Base-by-base conservation (phyloP, 2,113 vertebrate genomes). In the Bufo gargarizans region DNA sequence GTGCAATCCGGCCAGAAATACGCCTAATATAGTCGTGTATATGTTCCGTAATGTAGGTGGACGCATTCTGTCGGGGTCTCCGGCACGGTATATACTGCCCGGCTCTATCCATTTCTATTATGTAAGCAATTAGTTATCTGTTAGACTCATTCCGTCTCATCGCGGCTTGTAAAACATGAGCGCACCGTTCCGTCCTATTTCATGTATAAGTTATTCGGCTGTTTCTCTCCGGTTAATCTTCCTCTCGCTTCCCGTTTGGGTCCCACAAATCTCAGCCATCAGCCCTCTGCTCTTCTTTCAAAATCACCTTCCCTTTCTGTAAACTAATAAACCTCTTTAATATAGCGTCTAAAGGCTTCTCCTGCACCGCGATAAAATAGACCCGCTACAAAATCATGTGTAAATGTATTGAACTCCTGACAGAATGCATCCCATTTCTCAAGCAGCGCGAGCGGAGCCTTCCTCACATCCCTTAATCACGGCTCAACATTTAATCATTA, bases 261-360 rank as follows among this genome's bases (percentile, higher is more conserved):
- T 69, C 82, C 49, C 82, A 84, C 82, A 84, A 84, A 84, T 84
- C 82, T 84, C 82, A 16, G 82, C 45, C 81, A 67, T 83, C 81
- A 83, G 81, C 61, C 79, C 79, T 69, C 45, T 49, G 80, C 80
- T 67, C 80, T 65, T 49, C 80, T 50, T 67, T 65, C 58, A 82
- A 43, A 82, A 65, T 82, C 82, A 53, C 82, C 82, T 84, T 84
- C 82, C 82, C 82, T 84, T 84, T 71, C 82, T 84, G 82, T 84
- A 84, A 84, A 84, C 82, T 69, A 84, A 84, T 71, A 84, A 84
- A 84, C 82, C 82, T 84, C 82, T 71, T 69, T 84, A 84, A 84
- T 84, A 84, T 65, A 55, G 82, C 65, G 14, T 71, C 61, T 84
- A 71, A 67, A 84, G 82, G 47, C 50, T 69, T 33, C n/a, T 49